Evolutionary conservation across 2,113 vertebrate genomes (phyloP), one percentile per base, ranked within the genome.

Genomic region (Rafetus swinhoei): DNA sequence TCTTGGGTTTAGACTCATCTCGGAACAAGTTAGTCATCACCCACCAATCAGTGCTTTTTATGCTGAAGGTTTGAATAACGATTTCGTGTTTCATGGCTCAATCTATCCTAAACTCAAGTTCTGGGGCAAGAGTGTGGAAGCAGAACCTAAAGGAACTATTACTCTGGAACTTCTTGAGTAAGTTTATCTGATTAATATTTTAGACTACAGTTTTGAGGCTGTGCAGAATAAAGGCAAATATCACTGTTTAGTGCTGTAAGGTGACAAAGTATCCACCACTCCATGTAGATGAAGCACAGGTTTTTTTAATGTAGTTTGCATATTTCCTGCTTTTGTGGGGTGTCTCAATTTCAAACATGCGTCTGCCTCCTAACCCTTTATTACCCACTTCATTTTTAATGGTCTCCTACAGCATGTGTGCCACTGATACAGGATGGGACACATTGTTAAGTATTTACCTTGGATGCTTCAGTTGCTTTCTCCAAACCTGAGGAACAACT

Each of bases 31-130:
- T 82, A 99, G 99, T 97, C 99, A 99, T 95, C 99, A 99, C 90
- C 99, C 99, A 90, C 99, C 99, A 4, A 98, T 99, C 95, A 99
- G 99, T 96, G 99, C 99, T 95, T 99, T 99, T 98, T 99, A 99
- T 11, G 99, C 99, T 5, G 99, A 99, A 98, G 99, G 99, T 59
- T 96, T 99, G 91, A 98, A 98, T 91, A 99, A 99, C 13, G 98
- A 99, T 97, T 99, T 99, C 92, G 96, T 99, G 90, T 99, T 99
- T 97, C 99, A 99, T 79, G 99, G 99, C 89, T 99, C 99, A 54
- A 99, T 99, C 96, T 99, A 99, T 93, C 99, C 99, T 76, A 99
- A 99, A 96, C 98, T 99, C 53, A 99, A 99, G 95, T 99, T 99
- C 96, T 99, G 99, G 99, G 99, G 99, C 7, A 99, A 99, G 96